Evolutionary conservation across 2,113 vertebrate species (phyloP), one percentile per base, ranked within the genome.

Genomic region (Tautogolabrus adspersus): DNA sequence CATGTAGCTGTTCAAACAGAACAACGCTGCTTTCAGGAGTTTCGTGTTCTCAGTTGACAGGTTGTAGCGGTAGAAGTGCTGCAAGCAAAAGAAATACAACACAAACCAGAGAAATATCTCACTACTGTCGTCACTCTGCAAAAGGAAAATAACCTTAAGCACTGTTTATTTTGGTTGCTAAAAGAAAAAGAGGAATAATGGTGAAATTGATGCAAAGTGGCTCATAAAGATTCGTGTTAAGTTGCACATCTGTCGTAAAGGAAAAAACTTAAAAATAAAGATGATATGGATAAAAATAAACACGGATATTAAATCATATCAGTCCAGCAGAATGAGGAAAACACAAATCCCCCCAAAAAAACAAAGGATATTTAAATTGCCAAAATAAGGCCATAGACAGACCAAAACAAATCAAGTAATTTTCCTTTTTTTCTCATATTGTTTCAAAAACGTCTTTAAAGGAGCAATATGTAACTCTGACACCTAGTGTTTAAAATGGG

Each of bases 101-200:
- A 26, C 1, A 1, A 30, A 26, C 37, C 40, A 47, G 13, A 34
- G 23, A 64, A 65, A 65, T 9, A 6, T 65, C 21, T 51, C 55
- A 40, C 55, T 40, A 49, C 13, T 11, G 13, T 10, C 42, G 15
- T 52, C 58, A 5, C 46, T 3, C 26, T 61, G 46, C n/a, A 38
- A 8, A 21, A 18, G 47, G 57, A 61, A 64, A 16, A 64, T 1
- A 13, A 56, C 62, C 49, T 3, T 23, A 13, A 69, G 46, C 47
- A 0, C 49, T 8, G 58, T 70, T 46, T 26, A 40, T 58, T 22
- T 46, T 9, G 9, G 55, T 8, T 23, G 34, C 58, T 42, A 10
- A 16, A 2, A 57, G 13, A n/a, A n/a, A n/a, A 49, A 49, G 13
- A 26, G 23, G 10, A 66, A n/a, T 56, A 67, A 73, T 79, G 63